phyloP scores from a whole-genome alignment of 2,888 invertebrate genomes.

The Scaptomyza flava region DNA sequence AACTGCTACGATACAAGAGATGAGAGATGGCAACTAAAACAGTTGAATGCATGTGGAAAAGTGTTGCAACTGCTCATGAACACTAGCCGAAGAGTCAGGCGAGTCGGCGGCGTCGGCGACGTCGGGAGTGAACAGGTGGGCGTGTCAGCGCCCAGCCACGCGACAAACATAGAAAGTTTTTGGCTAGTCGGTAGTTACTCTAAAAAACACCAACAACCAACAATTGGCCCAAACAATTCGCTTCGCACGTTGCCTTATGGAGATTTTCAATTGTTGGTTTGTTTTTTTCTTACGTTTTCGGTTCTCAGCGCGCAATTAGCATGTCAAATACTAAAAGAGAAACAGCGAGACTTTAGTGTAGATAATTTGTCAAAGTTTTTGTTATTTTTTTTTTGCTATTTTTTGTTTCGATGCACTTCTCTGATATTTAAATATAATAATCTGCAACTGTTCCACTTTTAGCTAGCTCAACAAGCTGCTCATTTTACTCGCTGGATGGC shows the following conservation, averaged over 20 bases:
- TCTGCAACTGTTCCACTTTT: conserved; percentile 41
- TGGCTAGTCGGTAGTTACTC: conserved; percentile 45
- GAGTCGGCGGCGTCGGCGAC: not conserved
- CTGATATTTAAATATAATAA: conserved; percentile 11
- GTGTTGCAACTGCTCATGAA: conserved; percentile 59
- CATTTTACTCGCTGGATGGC: conserved; percentile 90
- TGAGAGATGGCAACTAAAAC: conserved; percentile 49
- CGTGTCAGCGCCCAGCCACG: conserved; percentile 60
- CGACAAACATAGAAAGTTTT: conserved; percentile 78
- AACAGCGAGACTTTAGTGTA: conserved; percentile 22
- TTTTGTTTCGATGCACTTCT: conserved; percentile 1
- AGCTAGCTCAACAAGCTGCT: conserved; percentile 88
- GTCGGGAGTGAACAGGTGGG: conserved; percentile 24
- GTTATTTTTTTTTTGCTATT: conserved; percentile 25
- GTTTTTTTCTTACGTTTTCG: conserved; percentile 55
- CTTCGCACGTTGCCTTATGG: conserved; percentile 60
- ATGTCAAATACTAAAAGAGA: conserved; percentile 58
- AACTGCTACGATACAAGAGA: conserved; percentile 5
- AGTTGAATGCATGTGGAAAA: conserved; percentile 53
- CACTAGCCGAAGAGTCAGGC: conserved; percentile 34
- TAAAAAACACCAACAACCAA: conserved; percentile 11
- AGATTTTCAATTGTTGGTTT: conserved; percentile 64
- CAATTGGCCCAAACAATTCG: conserved; percentile 57
- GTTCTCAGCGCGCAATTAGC: conserved; percentile 76
- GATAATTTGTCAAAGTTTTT: conserved; percentile 66